Conservation (phyloP, 2,888 invertebrate species). For the Callimorpha dominula region DNA sequence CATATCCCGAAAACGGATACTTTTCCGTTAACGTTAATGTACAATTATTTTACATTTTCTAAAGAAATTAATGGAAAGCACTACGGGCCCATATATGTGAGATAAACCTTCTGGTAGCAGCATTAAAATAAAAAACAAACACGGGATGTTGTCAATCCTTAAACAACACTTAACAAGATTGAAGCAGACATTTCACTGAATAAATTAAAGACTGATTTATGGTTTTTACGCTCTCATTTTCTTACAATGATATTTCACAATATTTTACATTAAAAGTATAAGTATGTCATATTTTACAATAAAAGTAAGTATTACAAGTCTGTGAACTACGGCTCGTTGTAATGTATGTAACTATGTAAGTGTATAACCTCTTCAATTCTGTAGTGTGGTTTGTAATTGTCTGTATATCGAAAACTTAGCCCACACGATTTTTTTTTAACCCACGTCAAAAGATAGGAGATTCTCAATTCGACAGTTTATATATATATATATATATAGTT, state of each 20-base stretch:
- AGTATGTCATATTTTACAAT: too few relatives aligned
- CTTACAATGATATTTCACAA: not conserved
- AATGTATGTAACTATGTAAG: too few relatives aligned
- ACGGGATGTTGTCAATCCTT: not conserved
- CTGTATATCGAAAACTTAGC: too few relatives aligned
- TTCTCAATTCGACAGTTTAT: too few relatives aligned
- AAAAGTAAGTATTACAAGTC: too few relatives aligned
- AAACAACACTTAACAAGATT: not conserved
- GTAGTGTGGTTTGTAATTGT: too few relatives aligned
- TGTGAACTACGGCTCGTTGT: too few relatives aligned
- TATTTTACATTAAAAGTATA: too few relatives aligned
- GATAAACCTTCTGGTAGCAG: not conserved
- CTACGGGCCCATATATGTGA: not conserved
- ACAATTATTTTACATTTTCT: not conserved
- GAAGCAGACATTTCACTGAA: not conserved
- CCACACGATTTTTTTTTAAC: too few relatives aligned
- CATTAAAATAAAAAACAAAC: not conserved
- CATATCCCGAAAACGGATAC: not conserved
- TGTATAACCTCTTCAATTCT: too few relatives aligned
- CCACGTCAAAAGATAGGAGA: too few relatives aligned
- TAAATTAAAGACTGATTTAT: not conserved
- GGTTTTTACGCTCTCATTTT: not conserved
- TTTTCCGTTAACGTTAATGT: not conserved
- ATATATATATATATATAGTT: too few relatives aligned
- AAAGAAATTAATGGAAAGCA: not conserved